phyloP scores from a whole-genome alignment of 1,140 invertebrate genomes.

The Periplaneta americana region DNA sequence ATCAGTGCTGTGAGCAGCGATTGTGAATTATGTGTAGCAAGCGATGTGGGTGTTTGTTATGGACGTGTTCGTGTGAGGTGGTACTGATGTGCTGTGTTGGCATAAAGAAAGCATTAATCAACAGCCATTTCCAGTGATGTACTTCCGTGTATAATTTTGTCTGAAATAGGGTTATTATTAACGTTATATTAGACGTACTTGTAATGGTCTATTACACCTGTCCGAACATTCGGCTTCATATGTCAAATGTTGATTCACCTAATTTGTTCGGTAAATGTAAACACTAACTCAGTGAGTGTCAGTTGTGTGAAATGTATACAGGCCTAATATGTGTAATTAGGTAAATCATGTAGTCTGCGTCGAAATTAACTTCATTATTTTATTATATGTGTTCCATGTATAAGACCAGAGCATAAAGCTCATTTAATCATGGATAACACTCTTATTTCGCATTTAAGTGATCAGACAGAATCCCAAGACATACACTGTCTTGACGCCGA shows the following conservation, averaged over 20 bases:
- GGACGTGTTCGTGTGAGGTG: not conserved
- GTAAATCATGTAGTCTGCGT: not conserved
- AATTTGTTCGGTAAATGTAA: not conserved
- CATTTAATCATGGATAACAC: not conserved
- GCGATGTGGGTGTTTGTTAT: not conserved
- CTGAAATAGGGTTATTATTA: not conserved
- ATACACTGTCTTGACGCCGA: not conserved
- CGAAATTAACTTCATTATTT: not conserved
- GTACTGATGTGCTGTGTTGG: not conserved
- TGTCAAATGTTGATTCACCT: not conserved
- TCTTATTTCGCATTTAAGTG: not conserved
- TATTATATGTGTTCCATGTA: not conserved
- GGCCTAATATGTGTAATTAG: not conserved
- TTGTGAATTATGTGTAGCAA: not conserved
- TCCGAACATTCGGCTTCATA: not conserved
- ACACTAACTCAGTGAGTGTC: not conserved
- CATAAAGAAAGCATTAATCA: not conserved
- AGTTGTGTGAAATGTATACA: not conserved
- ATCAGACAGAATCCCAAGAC: not conserved
- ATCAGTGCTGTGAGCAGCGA: not conserved
- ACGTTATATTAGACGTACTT: not conserved
- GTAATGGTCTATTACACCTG: too few relatives aligned
- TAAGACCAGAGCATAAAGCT: not conserved
- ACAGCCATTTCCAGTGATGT: not conserved
- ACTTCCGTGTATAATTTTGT: not conserved